Evolutionary conservation across 1,140 invertebrate species (phyloP).

Genomic region (Wiebesia pumilae): DNA sequence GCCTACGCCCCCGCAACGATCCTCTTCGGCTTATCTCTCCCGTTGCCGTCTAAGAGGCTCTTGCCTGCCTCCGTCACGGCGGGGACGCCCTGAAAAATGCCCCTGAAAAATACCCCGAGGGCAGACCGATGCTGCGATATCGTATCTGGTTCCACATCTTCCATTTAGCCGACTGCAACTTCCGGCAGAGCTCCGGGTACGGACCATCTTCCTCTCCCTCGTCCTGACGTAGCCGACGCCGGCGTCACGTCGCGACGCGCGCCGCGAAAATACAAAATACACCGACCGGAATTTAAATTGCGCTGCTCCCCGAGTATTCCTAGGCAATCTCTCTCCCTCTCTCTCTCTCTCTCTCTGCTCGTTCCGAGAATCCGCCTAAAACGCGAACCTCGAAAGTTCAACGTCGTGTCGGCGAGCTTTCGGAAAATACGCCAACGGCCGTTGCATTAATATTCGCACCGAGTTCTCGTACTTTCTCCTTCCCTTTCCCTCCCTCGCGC

Average conservation of each 20-base stretch:
- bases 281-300: conserved; percentile 12
- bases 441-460: conserved; percentile 1
- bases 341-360: background rate
- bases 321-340: background rate
- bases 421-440: background rate
- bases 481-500: too few relatives aligned
- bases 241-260: conserved; percentile 8
- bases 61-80: background rate
- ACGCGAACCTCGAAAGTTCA: background rate
- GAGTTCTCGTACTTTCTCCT: background rate
- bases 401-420: background rate
- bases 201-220: background rate
- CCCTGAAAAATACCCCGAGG: too few relatives aligned
- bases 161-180: background rate
- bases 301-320: background rate
- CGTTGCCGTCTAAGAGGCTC: background rate
- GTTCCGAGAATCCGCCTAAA: conserved; percentile 9
- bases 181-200: background rate
- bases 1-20: too few relatives aligned
- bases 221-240: background rate
- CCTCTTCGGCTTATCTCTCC: background rate
- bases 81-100: background rate
- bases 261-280: background rate
- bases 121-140: background rate
- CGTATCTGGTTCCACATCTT: background rate